Base-by-base conservation (phyloP, 2,113 vertebrate genomes). In the Nettapus auritus region DNA sequence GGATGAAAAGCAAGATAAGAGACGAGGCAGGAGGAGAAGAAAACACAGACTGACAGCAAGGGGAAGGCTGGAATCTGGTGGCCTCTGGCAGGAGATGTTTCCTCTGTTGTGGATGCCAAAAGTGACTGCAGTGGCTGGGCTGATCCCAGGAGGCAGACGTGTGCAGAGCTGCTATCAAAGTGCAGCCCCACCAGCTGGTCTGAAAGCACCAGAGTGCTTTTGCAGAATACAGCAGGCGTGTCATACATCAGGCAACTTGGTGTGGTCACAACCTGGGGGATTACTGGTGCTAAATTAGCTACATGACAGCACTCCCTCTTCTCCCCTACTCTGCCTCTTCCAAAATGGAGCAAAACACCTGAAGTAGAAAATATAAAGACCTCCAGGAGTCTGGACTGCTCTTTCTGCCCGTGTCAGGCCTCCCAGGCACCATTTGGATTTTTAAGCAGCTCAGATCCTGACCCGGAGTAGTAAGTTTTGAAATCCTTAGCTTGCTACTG, bases 391-490 rank as follows among this genome's bases (percentile, higher is more conserved):
- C 56, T 33, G 56, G 31, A 22, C 42, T 56, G 17, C 9, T 73
- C 50, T 70, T 90, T 64, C 70, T 66, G 48, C 55, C 57, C 13
- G 4, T 19, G 20, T 79, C 57, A 86, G 82, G 26, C 69, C 57
- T 88, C 60, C 16, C 38, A 17, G 73, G 38, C 42, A 59, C 38
- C 0, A 0, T 78, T 68, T n/a, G 17, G 5, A 16, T 60, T 80
- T 93, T 67, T 50, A 86, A 86, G 38, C 52, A 93, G 53, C 73
- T 90, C 86, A 75, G 38, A 95, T 78, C 10, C 71, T 70, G 82
- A 70, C 44, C 78, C 70, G 18, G 80, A 94, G 19, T 9, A n/a
- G 34, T 73, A 80, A 59, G 52, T 75, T 95, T 67, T 86, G 46
- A 88, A 86, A 75, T 84, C 48, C 83, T 83, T 25, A 48, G 33